Evolutionary conservation across 2,797 vertebrate species (phyloP), one percentile per base, ranked within the genome.

Genomic region (Sebastes steindachneri): DNA sequence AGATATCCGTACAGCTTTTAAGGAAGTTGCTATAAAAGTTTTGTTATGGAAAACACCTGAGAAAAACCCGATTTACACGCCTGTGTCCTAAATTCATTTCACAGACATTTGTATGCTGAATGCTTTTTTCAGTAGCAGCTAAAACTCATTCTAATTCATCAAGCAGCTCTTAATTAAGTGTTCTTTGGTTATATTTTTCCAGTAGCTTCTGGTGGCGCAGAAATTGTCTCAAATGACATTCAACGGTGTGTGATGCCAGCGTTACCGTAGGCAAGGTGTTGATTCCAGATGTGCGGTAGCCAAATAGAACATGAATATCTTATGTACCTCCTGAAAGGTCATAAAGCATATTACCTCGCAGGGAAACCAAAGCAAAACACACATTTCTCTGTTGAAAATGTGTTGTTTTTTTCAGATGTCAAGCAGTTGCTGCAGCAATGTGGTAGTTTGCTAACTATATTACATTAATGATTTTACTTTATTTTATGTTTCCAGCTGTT

Each of bases 1-100:
- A 3, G 35, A 88, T 48, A 9, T 75, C 67, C 23, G 3, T 3
- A 2, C 67, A 66, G 69, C 64, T 77, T 85, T 71, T 35, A 51
- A 60, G 15, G 26, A 80, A 59, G 78, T 68, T 29, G 3, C 48
- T 17, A 0, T 45, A 2, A 10, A 66, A 35, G 11, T 59, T 6
- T 23, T 28, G 17, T 10, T 5, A 7, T n/a, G 55, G 15, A 55
- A 68, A 70, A 35, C 31, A 21, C 35, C 19, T 37, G 55, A 73
- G 73, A 60, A 48, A 9, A 48, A 9, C 7, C 11, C 17, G 31
- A 33, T 65, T 79, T 10, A 7, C 62, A 59, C 21, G 37, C 41
- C 2, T 29, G 41, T 41, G 41, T 55, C 12, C 51, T 26, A 14
- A 31, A 51, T 75, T 21, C 19, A 45, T 71, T 79, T 41, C 51